Evolutionary conservation across 2,797 vertebrate species (phyloP), one percentile per base, ranked within the genome.

Genomic region (Amblyraja radiata): DNA sequence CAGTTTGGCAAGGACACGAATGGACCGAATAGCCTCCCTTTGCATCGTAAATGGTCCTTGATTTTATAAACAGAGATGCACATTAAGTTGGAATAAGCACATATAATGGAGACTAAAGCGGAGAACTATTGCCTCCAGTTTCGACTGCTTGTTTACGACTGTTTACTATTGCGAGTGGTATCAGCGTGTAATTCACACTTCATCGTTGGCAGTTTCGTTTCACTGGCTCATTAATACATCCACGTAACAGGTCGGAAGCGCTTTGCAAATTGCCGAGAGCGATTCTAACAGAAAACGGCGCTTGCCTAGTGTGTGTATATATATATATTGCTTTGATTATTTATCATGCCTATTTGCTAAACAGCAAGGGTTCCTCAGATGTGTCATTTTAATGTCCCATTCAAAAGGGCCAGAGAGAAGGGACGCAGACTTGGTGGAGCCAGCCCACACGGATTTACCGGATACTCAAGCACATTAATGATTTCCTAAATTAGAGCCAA

Each of bases 401-500:
- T 91, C 36, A 46, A 63, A 73, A 91, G 73, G 88, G 32, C 32
- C 88, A 91, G 88, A 25, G 88, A 54, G 88, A 74, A 91, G 13
- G 68, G 88, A 1, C 46, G 94, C 95, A 97, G 96, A 97, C 97
- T 94, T 71, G 1, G 88, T 93, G 96, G 96, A 96, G 96, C 96
- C 96, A 93, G 84, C 79, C 86, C 93, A 61, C 61, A 93, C 81
- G 93, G 94, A 94, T 96, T 94, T 94, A 94, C 93, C 80, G 79
- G 83, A 94, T 39, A 95, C 96, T 96, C 93, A 94, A 97, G 96
- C 63, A 91, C 93, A 94, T 95, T 94, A 76, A 93, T 93, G 93
- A 93, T 94, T 93, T 94, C 94, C 96, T 96, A 96, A 91, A 95
- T 93, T 16, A 95, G 93, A 94, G 95, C 95, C 94, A 95, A 94